A percentile compares a stretch with the other conserved stretches of the same genome.
These are phyloP conservation scores for Lasioglossum malachurum DNA, from an alignment of 2,888 invertebrate species.

Conservation along the genomic window DNA sequence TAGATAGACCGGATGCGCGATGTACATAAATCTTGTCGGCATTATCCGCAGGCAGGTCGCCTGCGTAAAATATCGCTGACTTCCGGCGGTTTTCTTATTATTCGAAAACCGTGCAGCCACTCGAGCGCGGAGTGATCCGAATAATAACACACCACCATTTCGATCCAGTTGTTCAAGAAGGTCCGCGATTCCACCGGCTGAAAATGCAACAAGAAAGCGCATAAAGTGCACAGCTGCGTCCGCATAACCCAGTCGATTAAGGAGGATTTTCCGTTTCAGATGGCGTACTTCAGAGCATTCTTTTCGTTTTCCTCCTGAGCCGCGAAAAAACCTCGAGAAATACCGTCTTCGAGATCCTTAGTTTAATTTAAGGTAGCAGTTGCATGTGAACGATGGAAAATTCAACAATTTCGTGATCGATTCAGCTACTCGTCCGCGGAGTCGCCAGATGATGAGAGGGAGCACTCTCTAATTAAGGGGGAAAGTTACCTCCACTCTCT, in stretches of 20 bases:
- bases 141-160: slow-evolving; percentile 33
- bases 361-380: not conserved
- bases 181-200: not conserved
- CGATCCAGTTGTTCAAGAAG: slow-evolving; percentile 7
- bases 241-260: slow-evolving; percentile 11
- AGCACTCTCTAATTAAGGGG: too few relatives aligned
- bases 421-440: not conserved
- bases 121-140: slow-evolving; percentile 41
- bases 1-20: slow-evolving; percentile 26
- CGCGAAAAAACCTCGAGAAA: not conserved
- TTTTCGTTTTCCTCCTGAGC: not conserved
- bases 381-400: not conserved
- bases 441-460: too few relatives aligned
- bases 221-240: slow-evolving; percentile 26
- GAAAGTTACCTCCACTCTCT: too few relatives aligned
- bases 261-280: not conserved
- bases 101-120: slow-evolving; percentile 36
- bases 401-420: not conserved
- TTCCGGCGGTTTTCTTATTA: slow-evolving; percentile 61
- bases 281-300: not conserved
- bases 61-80: slow-evolving; percentile 64
- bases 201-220: slow-evolving; percentile 41
- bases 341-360: not conserved
- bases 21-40: slow-evolving; percentile 64
- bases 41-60: slow-evolving; percentile 51